phyloP scores from a whole-genome alignment of 2,888 invertebrate genomes.

The Hypena proboscidalis region DNA sequence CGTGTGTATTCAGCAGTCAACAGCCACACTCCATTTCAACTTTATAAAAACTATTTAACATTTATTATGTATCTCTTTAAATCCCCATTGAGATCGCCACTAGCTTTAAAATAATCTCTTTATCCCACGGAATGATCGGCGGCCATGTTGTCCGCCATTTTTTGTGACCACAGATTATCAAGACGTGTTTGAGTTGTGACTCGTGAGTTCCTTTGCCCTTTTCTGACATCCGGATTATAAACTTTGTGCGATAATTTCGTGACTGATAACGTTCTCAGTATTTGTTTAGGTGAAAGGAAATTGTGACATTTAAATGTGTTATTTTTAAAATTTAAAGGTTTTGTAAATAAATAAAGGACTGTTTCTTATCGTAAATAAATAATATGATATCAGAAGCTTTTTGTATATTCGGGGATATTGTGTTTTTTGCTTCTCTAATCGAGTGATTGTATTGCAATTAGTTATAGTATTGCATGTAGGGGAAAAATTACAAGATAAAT shows the following conservation, averaged over 20 bases:
- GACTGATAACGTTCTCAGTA: constrained; percentile 7
- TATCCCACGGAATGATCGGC: constrained; percentile 1
- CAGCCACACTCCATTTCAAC: too few relatives aligned
- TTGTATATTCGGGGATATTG: neutral
- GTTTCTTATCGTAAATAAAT: too few relatives aligned
- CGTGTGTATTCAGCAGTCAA: too few relatives aligned
- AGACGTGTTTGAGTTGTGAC: constrained; percentile 15
- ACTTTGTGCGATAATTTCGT: constrained; percentile 16
- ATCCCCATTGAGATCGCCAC: neutral
- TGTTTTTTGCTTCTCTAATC: too few relatives aligned
- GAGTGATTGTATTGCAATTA: too few relatives aligned
- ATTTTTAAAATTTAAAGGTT: too few relatives aligned
- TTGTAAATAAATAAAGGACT: too few relatives aligned
- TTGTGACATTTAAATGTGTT: too few relatives aligned
- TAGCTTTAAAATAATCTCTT: constrained; percentile 4
- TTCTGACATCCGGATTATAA: constrained; percentile 20
- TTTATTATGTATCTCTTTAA: neutral
- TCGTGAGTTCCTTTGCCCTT: constrained; percentile 11
- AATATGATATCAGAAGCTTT: neutral
- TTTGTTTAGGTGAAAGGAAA: constrained; percentile 12
- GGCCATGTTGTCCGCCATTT: constrained; percentile 9
- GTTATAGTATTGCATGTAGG: too few relatives aligned
- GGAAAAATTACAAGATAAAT: too few relatives aligned
- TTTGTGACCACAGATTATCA: constrained; percentile 23
- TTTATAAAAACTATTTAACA: too few relatives aligned